Base-by-base conservation (phyloP, 2,797 vertebrate species). In the Bradypodion ventrale region DNA sequence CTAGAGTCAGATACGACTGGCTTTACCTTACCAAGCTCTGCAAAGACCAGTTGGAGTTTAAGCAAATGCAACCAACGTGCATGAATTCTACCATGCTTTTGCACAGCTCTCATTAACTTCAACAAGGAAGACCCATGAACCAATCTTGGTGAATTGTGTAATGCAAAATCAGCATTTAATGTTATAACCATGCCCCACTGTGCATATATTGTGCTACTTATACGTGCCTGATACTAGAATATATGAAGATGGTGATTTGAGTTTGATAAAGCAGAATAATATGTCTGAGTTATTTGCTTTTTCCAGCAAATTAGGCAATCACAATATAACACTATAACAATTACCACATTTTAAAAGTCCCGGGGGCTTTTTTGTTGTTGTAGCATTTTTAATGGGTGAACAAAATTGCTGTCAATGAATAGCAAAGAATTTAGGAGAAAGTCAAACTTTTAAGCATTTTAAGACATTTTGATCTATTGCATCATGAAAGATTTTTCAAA, bases 221-320 rank as follows among this genome's bases (percentile, higher is more conserved):
- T 85, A 83, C n/a, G 84, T 87, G 3, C 23, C 75, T 91, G 65
- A 52, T 69, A 80, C 81, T 90, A 88, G 90, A 85, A 78, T 92
- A 91, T 91, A 74, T 69, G 80, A 89, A 73, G 42, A 85, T 84
- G 80, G 5, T 90, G 19, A 23, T 59, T 90, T 92, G 88, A 92
- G 74, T 80, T 90, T 92, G 82, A 83, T 85, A 85, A 93, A 92
- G 84, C 75, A 89, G 85, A 94, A 90, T 60, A 90, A 84, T 85
- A 89, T 80, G 83, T 84, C 85, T 65, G 5, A 83, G 19, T 87
- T 83, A 79, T 91, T 88, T 92, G 77, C 82, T 68, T 93, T 87
- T 88, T 85, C 89, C 62, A 92, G 85, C 72, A 93, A 89, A 89
- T 86, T 76, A 72, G 52, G 88, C 89, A 78, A 40, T 72, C 73